Conservation (phyloP, 1,140 invertebrate species). For the Pseudomyrmex concolor region DNA sequence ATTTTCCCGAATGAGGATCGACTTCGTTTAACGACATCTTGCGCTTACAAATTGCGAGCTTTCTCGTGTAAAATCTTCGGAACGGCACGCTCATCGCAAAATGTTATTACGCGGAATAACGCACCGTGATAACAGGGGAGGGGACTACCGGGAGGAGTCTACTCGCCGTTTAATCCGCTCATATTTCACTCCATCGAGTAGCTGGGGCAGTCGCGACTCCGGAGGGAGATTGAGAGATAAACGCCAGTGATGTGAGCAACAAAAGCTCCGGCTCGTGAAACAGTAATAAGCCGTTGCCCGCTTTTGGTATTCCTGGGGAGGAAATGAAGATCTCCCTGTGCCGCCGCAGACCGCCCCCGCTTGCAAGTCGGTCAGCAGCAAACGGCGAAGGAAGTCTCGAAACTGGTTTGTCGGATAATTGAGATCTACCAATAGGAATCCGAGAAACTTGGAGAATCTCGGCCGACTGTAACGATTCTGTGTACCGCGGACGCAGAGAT, state of each 20-base stretch:
- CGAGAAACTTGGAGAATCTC: conserved; percentile 69
- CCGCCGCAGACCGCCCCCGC: conserved; percentile 27
- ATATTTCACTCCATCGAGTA: conserved; percentile 28
- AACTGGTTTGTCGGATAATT: conserved; percentile 60
- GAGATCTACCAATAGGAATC: conserved; percentile 67
- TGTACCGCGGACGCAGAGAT: conserved; percentile 34
- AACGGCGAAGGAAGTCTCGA: conserved; percentile 59
- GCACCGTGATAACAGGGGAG: not conserved
- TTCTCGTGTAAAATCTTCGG: not conserved
- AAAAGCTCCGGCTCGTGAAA: conserved; percentile 36
- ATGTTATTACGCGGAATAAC: conserved; percentile 37
- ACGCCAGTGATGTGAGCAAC: conserved; percentile 4
- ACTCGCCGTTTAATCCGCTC: conserved; percentile 12
- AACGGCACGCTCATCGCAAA: conserved; percentile 5
- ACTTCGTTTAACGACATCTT: conserved; percentile 9
- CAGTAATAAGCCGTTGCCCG: conserved; percentile 57
- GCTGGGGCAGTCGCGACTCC: not conserved
- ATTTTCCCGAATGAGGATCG: not conserved
- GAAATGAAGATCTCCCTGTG: conserved; percentile 58
- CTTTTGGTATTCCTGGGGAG: conserved; percentile 49
- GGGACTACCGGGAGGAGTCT: not conserved
- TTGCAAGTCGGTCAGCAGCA: conserved; percentile 56
- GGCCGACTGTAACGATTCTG: conserved; percentile 44
- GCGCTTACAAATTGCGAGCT: conserved; percentile 10
- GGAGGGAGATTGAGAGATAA: not conserved